phyloP scores from a whole-genome alignment of 2,888 invertebrate genomes.

The Drosophila koepferae region DNA sequence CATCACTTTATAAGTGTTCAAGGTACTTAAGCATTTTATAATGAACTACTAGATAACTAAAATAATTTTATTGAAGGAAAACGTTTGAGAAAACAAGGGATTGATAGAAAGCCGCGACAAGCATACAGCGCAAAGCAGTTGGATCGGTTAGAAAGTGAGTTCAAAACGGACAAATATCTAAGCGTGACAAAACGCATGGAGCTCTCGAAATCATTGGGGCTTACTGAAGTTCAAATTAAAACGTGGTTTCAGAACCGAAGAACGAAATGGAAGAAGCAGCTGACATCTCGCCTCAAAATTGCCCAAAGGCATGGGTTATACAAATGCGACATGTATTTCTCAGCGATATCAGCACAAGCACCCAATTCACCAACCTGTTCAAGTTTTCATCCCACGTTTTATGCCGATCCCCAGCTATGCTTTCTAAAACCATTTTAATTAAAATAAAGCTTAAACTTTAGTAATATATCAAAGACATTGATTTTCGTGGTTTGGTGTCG shows the following conservation, averaged over 20 bases:
- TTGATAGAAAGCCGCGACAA: conserved; percentile 97
- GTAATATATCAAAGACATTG: background rate
- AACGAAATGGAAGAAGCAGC: conserved; percentile 98
- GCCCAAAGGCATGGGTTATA: conserved; percentile 94
- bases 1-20: conserved; percentile 87
- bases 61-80: conserved; percentile 86
- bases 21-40: conserved; percentile 84
- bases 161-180: conserved; percentile 97
- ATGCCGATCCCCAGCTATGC: conserved; percentile 62
- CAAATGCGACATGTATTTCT: conserved; percentile 86
- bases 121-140: conserved; percentile 98
- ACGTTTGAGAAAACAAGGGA: conserved; percentile 93
- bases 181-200: conserved; percentile 98
- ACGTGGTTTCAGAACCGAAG: conserved; percentile 87
- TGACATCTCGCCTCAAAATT: conserved; percentile 95
- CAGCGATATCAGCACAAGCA: conserved; percentile 84
- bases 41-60: background rate
- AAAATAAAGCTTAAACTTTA: background rate
- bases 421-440: conserved; percentile 46
- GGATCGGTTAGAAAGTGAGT: conserved; percentile 95
- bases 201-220: conserved; percentile 93
- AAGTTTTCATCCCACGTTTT: conserved; percentile 56
- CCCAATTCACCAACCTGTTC: conserved; percentile 38
- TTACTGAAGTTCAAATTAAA: conserved; percentile 69
- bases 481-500: no score